Base-by-base conservation (phyloP, 1,140 invertebrate genomes). In the Littorina saxatilis region DNA sequence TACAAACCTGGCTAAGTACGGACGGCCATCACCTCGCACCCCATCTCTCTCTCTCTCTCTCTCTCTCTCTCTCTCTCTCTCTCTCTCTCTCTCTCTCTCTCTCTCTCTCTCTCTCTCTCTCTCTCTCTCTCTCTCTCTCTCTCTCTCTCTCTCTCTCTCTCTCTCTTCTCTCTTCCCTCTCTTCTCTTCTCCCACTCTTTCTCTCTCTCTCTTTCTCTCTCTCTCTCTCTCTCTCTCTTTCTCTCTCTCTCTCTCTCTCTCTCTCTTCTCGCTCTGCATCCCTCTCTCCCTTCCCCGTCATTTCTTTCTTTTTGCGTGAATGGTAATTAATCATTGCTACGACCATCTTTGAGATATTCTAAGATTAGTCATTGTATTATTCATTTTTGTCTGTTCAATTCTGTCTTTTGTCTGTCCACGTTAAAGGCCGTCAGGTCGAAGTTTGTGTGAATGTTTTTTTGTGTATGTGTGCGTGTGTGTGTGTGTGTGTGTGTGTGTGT, bases 1-100 rank as follows among this genome's bases (percentile, higher is more conserved):
- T n/a, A n/a, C n/a, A n/a, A n/a, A n/a, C n/a, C n/a, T n/a, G n/a
- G n/a, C n/a, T n/a, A n/a, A n/a, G n/a, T n/a, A n/a, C n/a, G n/a
- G n/a, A n/a, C n/a, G n/a, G n/a, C n/a, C n/a, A n/a, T n/a, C n/a
- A n/a, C n/a, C n/a, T n/a, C n/a, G n/a, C n/a, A n/a, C n/a, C n/a
- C n/a, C n/a, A n/a, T n/a, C n/a, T n/a, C 15, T 7, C 55, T 9
- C n/a, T 9, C n/a, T 58, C 55, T 58, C 55, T 58, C 55, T 58
- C 55, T 58, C 55, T 58, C 55, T 58, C 55, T 58, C 55, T 58
- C 55, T 58, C 55, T 58, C 55, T 58, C 55, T 58, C 55, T 58
- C 55, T 58, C 55, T 58, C 55, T 58, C 55, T 58, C 55, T 58
- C 55, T 58, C 55, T 58, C 55, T 58, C 55, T 58, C 55, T 58